phyloP scores from a whole-genome alignment of 2,113 vertebrate genomes.

The Rattus norvegicus region GRCr8 NC_086027.1:107892001-107892500 shows the following conservation, averaged over 20 bases:
- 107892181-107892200: neutral
- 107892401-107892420: neutral
- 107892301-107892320: neutral
- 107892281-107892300: neutral
- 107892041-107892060: neutral
- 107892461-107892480: neutral
- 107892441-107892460: neutral
- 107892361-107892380: neutral
- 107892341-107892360: neutral
- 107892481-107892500: neutral
- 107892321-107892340: neutral
- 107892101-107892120: neutral
- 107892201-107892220: neutral
- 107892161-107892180: neutral
- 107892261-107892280: neutral
- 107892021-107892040: neutral
- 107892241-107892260: neutral
- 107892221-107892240: neutral
- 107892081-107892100: neutral
- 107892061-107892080: neutral
- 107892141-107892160: neutral
- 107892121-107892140: neutral
- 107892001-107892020: neutral
- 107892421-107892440: too few species aligned
- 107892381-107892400: neutral